Conservation (phyloP, 1,140 invertebrate species). For the Pteromalus puparum region DNA sequence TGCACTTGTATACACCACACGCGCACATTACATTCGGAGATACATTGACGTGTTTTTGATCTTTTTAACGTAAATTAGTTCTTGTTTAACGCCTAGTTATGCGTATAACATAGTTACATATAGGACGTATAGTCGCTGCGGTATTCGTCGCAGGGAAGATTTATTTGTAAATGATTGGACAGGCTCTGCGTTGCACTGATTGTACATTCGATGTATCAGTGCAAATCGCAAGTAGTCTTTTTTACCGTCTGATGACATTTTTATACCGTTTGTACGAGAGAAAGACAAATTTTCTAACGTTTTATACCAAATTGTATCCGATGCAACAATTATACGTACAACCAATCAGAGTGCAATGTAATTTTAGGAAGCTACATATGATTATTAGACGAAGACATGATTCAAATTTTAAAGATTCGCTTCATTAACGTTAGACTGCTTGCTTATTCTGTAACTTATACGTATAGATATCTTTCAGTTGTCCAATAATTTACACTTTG, state of each 20-base stretch:
- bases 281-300: background rate
- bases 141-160: background rate
- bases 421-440: background rate
- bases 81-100: background rate
- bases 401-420: background rate
- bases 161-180: slow-evolving; percentile 1
- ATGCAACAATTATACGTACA: background rate
- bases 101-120: background rate
- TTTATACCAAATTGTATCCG: slow-evolving; percentile 7
- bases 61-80: background rate
- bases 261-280: background rate
- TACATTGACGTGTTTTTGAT: background rate
- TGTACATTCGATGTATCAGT: no score
- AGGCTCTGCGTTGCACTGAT: background rate
- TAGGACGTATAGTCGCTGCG: background rate
- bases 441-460: background rate
- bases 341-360: background rate
- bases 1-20: background rate
- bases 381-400: background rate
- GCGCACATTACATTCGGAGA: background rate
- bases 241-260: background rate
- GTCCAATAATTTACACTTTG: slow-evolving; percentile 9
- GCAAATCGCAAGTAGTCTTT: no score
- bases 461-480: background rate
- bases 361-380: background rate